Evolutionary conservation across 2,113 vertebrate genomes (phyloP), one percentile per base, ranked within the genome.

Genomic region (Manacus vitellinus): DNA sequence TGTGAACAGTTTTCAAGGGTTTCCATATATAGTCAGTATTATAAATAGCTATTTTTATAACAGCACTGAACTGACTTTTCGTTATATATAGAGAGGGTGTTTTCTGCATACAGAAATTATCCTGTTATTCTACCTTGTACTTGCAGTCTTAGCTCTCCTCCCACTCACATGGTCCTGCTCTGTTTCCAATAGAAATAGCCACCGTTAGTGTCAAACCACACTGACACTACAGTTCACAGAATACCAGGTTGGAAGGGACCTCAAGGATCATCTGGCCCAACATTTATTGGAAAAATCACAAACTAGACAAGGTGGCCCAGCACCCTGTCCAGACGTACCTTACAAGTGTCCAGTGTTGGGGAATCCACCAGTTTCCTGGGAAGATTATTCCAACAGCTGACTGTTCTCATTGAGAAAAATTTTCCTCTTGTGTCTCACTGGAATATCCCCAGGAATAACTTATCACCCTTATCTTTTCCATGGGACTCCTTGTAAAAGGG

Each of bases 21-120:
- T 88, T 86, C 92, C 94, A 91, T 96, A 96, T 75, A 93, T 95
- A 96, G 95, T 54, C 82, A 95, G 92, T 37, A 90, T 93, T 93
- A 93, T 83, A 94, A 91, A 79, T 55, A 93, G 68, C 82, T 89
- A 80, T 88, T 94, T 95, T 93, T 80, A 67, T 71, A 86, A 35
- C 82, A 84, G 78, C 67, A 86, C 51, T 54, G 83, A 96, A 91
- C 49, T 76, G 56, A 19, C 51, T 95, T 87, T 87, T 89, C 12
- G 7, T 89, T 88, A 88, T 47, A 82, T 7, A 88, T 0, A 62
- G 33, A 91, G 37, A 68, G 30, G 46, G 76, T 75, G 91, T 70
- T 78, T 91, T 91, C 86, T 72, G 65, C 84, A 87, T 21, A 43
- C 54, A 92, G 80, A 81, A 95, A 81, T 86, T 61, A 44, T 49